Evolutionary conservation across 2,888 invertebrate genomes (phyloP).

Genomic region (Biston betularia): DNA sequence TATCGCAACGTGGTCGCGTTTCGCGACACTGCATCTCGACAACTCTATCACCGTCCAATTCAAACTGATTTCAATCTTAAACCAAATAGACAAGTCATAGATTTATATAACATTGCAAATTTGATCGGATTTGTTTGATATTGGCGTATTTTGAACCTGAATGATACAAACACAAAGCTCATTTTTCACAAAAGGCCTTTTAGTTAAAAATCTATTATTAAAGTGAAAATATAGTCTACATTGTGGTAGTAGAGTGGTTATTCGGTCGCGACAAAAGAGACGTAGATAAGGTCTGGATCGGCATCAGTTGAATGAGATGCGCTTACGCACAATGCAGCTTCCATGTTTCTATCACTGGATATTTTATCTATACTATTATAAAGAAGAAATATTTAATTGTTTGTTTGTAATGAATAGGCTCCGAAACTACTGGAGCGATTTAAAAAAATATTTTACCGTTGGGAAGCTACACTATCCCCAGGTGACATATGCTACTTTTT

Average conservation of each 20-base stretch:
- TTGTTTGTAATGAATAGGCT: too few relatives aligned
- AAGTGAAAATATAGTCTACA: conserved; percentile 60
- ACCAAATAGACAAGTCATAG: conserved; percentile 47
- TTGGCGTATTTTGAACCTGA: conserved; percentile 54
- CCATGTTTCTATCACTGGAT: background rate
- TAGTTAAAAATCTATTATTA: conserved; percentile 51
- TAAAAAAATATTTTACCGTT: too few relatives aligned
- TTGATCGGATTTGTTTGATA: conserved; percentile 36
- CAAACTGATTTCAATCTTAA: conserved; percentile 54
- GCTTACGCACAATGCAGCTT: conserved; percentile 16
- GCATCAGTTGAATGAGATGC: conserved; percentile 28
- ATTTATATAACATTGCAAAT: conserved; percentile 41
- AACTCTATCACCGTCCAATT: conserved; percentile 53
- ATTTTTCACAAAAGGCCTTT: conserved; percentile 39
- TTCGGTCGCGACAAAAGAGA: conserved; percentile 39
- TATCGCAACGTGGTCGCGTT: conserved; percentile 83
- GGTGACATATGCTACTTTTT: too few relatives aligned
- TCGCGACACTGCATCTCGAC: conserved; percentile 81
- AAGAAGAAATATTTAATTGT: too few relatives aligned
- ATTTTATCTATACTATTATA: too few relatives aligned
- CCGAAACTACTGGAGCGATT: too few relatives aligned
- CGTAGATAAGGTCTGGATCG: conserved; percentile 25
- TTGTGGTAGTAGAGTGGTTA: conserved; percentile 55
- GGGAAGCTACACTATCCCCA: too few relatives aligned
- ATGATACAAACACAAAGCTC: conserved; percentile 48